These are phyloP conservation scores for Lamprotornis superbus DNA, from an alignment of 2,113 vertebrate genomes.

Conservation along the genomic window DNA sequence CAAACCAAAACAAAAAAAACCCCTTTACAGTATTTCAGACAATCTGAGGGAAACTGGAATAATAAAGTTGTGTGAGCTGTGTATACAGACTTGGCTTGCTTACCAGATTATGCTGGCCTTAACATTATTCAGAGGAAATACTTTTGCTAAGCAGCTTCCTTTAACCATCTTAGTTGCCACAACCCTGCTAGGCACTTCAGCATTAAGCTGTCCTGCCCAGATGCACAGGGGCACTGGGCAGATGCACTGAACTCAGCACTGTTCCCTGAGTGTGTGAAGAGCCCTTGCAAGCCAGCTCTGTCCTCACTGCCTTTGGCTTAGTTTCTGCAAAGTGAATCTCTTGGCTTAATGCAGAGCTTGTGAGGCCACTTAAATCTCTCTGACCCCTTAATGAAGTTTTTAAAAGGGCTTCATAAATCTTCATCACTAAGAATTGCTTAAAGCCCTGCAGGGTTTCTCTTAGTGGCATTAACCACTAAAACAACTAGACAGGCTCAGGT, in stretches of 20 bases:
- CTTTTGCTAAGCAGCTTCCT: background rate
- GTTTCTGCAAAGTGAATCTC: constrained; percentile 27
- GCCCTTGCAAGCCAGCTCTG: background rate
- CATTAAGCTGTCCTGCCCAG: background rate
- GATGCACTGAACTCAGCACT: no score
- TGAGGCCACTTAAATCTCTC: constrained; percentile 24
- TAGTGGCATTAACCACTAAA: constrained; percentile 11
- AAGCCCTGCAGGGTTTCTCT: constrained; percentile 11
- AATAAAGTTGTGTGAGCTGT: background rate
- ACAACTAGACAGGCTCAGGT: constrained; percentile 2
- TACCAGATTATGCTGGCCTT: background rate
- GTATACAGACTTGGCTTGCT: background rate
- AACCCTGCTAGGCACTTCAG: background rate
- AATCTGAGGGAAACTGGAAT: background rate
- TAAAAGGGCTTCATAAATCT: constrained; percentile 56
- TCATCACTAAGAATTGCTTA: constrained; percentile 4
- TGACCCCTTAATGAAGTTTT: constrained; percentile 51
- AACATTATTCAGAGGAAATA: background rate
- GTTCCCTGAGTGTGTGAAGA: rapidly evolving
- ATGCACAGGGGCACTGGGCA: background rate
- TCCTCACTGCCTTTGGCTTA: background rate
- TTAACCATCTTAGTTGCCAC: background rate
- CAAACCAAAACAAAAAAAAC: no score
- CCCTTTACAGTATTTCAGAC: background rate
- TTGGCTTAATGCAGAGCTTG: background rate